Base-by-base conservation (phyloP, 37 sponge, comb jelly and placozoan species). In the Cliona cf. orientalis region DNA sequence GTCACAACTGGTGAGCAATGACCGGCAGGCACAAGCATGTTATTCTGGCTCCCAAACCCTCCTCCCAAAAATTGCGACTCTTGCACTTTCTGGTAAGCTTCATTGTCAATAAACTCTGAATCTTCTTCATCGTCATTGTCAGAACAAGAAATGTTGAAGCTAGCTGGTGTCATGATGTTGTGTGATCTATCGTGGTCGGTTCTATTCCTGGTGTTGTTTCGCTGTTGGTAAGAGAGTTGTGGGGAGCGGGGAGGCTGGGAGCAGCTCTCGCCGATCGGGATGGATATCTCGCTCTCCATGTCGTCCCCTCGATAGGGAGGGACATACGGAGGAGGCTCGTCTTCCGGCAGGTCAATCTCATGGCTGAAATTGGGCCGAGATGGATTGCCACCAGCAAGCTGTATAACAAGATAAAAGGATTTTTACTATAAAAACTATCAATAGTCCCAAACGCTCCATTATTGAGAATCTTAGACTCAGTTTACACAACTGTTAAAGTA, bases 181-280 rank as follows among this genome's bases (percentile, higher is more conserved):
- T 2, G 11, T 38, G 42, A 26, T 57, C 7, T 4, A 7, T 9
- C 55, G 39, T n/a, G 22, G 3, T 36, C 26, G 9, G 71, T 70
- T 40, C 36, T 36, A 29, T 4, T 5, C 17, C 9, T 31, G 9
- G 28, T 9, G 3, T 31, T n/a, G 34, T 29, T 11, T 62, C 62
- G 5, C 31, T 7, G 17, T 5, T 62, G 14, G 44, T 62, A 33
- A n/a, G n/a, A 6, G 14, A 12, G 6, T 41, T 28, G 46, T 38
- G 71, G 81, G 31, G 71, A 69, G 71, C 19, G 14, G 21, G 62
- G 29, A 12, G 69, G 37, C 31, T 69, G 71, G 31, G 71, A 70
- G 71, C n/a, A 69, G 60, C 79, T 79, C 37, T 79, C 79, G 1
- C 79, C 71, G 25, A 80, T 14, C 43, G 70, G n/a, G 60, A 17